A percentile compares a stretch with the other conserved stretches of the same genome.
These are phyloP conservation scores for Ophonus ardosiacus DNA, from an alignment of 2,888 invertebrate genomes.

Conservation along the genomic window DNA sequence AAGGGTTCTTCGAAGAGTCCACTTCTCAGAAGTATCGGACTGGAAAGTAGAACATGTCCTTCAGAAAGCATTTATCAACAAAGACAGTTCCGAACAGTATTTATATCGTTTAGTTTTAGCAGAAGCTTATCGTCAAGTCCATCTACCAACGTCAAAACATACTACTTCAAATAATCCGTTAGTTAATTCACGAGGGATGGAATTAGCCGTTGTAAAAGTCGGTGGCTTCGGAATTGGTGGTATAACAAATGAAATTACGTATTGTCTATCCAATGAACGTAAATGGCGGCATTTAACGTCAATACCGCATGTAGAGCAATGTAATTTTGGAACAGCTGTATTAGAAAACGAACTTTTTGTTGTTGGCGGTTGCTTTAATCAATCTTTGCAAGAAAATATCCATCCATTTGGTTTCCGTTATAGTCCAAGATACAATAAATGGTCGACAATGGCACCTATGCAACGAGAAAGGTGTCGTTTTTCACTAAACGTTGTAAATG, in stretches of 20 bases:
- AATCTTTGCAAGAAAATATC: conserved; percentile 82
- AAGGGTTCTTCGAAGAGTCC: conserved; percentile 76
- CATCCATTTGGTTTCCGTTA: conserved; percentile 85
- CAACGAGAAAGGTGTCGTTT: conserved; percentile 82
- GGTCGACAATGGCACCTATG: conserved; percentile 84
- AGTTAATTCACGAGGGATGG: conserved; percentile 83
- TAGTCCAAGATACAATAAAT: conserved; percentile 79
- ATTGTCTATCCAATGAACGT: conserved; percentile 79
- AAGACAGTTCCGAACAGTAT: conserved; percentile 70
- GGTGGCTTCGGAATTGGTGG: conserved; percentile 84
- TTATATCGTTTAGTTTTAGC: conserved; percentile 73
- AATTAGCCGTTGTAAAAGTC: conserved; percentile 82
- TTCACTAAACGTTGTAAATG: conserved; percentile 80
- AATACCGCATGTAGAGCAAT: conserved; percentile 86
- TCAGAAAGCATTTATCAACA: conserved; percentile 69
- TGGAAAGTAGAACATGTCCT: conserved; percentile 71
- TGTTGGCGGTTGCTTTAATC: conserved; percentile 85
- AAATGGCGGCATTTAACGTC: conserved; percentile 82
- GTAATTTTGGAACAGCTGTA: conserved; percentile 85
- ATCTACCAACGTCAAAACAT: conserved; percentile 54
- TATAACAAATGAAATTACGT: conserved; percentile 83
- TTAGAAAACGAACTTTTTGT: conserved; percentile 83
- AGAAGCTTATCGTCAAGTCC: conserved; percentile 72
- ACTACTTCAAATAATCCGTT: conserved; percentile 70
- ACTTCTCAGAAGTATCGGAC: conserved; percentile 76